Percentiles rank a stretch among this genome's conserved stretches.
These are phyloP conservation scores for Denticeps clupeoides DNA, from an alignment of 2,797 vertebrate genomes.

Conservation along the genomic window DNA sequence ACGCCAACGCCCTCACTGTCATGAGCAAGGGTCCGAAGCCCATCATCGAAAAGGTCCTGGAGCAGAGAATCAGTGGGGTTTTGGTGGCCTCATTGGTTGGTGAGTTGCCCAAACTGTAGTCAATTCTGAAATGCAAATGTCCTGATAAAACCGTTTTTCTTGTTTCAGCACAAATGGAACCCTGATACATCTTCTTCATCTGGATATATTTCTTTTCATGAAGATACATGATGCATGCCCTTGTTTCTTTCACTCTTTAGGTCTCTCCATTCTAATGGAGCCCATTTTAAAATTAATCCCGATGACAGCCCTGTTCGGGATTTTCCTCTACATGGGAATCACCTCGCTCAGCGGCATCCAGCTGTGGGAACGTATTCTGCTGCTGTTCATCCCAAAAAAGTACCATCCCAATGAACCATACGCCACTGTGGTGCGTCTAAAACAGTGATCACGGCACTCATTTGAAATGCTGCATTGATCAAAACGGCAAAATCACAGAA, in stretches of 20 bases:
- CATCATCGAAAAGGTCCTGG: constrained; percentile 77
- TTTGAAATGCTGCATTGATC: too few species aligned
- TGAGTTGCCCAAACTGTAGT: constrained; percentile 45
- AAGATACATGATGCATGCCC: too few species aligned
- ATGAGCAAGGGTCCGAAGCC: constrained; percentile 74
- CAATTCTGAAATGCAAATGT: not conserved
- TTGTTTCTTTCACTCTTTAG: constrained; percentile 41
- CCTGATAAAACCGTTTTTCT: too few species aligned
- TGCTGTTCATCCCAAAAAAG: constrained; percentile 82
- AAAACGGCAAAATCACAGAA: too few species aligned
- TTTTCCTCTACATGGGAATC: constrained; percentile 96
- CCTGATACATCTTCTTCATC: too few species aligned
- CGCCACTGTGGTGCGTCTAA: constrained; percentile 74
- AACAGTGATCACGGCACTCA: too few species aligned
- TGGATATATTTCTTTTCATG: too few species aligned
- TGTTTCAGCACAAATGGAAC: too few species aligned
- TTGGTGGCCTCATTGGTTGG: constrained; percentile 84
- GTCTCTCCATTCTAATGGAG: constrained; percentile 89
- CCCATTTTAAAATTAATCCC: constrained; percentile 83
- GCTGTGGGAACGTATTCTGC: constrained; percentile 82
- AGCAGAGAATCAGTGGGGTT: constrained; percentile 84
- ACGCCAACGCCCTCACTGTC: constrained; percentile 87
- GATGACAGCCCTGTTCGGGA: constrained; percentile 83
- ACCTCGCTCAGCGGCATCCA: constrained; percentile 92
- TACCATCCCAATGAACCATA: constrained; percentile 79